These are phyloP conservation scores for Cavia porcellus DNA, from an alignment of 2,113 vertebrate genomes.

Conservation along the genomic window DNA sequence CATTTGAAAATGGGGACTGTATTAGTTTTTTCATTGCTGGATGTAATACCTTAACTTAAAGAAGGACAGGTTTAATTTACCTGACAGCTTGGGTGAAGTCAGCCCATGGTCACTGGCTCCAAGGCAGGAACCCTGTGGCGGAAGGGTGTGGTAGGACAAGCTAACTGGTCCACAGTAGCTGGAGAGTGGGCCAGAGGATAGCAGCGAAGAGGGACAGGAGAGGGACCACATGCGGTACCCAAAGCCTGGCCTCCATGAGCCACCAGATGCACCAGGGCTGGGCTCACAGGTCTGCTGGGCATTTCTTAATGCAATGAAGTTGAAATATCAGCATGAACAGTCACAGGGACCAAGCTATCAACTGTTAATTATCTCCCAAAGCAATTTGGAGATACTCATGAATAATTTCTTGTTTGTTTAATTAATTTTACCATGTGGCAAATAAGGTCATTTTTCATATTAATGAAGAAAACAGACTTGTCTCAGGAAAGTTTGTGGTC, in stretches of 20 bases:
- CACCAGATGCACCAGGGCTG: background rate
- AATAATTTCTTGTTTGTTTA: conserved; percentile 23
- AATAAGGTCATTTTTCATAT: background rate
- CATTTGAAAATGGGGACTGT: background rate
- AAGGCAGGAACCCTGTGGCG: background rate
- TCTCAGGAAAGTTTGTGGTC: background rate
- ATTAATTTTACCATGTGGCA: background rate
- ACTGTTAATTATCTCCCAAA: background rate
- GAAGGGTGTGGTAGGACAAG: background rate
- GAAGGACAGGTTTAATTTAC: background rate
- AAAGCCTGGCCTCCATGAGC: background rate
- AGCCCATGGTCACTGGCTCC: background rate
- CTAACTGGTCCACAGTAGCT: background rate
- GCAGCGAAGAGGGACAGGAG: background rate
- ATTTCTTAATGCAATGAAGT: background rate
- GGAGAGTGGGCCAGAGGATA: background rate
- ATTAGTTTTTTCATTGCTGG: background rate
- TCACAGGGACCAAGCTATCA: background rate
- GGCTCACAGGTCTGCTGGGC: background rate
- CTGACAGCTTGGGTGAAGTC: background rate
- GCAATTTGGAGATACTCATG: background rate
- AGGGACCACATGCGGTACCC: background rate
- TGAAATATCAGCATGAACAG: background rate
- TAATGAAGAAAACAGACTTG: background rate
- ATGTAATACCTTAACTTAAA: background rate